phyloP scores from a whole-genome alignment of 1,140 invertebrate genomes.

The Lethocerus indicus region DNA sequence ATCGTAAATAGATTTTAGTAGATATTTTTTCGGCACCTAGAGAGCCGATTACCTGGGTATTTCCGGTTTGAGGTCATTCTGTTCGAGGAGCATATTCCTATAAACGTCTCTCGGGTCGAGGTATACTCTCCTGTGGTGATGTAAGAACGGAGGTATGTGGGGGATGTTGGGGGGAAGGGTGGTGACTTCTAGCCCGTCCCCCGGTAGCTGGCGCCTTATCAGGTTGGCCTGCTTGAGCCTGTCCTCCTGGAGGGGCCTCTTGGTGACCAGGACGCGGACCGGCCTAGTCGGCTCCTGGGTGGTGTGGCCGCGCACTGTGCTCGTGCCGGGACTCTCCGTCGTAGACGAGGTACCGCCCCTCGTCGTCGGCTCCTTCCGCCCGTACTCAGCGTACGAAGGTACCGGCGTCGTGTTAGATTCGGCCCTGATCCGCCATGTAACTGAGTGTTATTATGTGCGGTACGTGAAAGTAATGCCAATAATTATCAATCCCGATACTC shows the following conservation, averaged over 20 bases:
- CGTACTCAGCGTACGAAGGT: too few species aligned
- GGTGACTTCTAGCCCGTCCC: slow-evolving; percentile 24
- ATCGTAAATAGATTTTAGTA: too few species aligned
- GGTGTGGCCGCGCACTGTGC: slow-evolving; percentile 16
- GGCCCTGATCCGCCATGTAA: background rate
- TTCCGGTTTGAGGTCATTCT: slow-evolving; percentile 12
- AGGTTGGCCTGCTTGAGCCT: slow-evolving; percentile 39
- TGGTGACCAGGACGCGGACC: slow-evolving; percentile 25
- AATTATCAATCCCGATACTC: slow-evolving; percentile 15
- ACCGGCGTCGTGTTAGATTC: background rate
- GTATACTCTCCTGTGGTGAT: background rate
- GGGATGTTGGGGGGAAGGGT: too few species aligned
- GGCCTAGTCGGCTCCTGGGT: slow-evolving; percentile 25
- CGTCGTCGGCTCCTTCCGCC: too few species aligned
- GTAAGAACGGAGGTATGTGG: background rate
- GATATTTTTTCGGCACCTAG: too few species aligned
- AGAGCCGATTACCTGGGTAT: background rate
- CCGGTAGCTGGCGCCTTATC: slow-evolving; percentile 39
- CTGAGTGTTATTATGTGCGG: background rate
- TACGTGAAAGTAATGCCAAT: background rate
- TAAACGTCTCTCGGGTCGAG: slow-evolving; percentile 11
- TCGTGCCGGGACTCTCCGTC: too few species aligned
- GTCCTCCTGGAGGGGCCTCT: slow-evolving; percentile 26
- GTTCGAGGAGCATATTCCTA: slow-evolving; percentile 11
- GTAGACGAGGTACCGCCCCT: too few species aligned